Percentiles rank a stretch among this genome's conserved stretches.
These are phyloP conservation scores for Osmoderma eremita DNA, from an alignment of 2,888 invertebrate genomes.

Conservation along the genomic window DNA sequence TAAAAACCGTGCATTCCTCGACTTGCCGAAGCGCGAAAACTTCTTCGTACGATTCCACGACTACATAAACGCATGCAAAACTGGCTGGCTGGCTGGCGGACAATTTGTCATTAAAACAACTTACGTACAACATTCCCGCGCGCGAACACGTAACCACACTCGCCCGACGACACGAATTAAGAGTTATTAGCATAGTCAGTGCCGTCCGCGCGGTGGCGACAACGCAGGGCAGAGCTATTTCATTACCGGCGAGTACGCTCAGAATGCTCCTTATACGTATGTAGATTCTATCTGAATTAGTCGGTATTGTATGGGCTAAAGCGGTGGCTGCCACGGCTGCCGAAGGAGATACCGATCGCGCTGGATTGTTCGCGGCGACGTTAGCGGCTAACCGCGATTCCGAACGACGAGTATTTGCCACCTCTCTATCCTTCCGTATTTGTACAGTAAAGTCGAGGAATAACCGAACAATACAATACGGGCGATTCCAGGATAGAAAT, in stretches of 20 bases:
- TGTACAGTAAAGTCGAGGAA: slow-evolving; percentile 5
- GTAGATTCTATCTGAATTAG: slow-evolving; percentile 44
- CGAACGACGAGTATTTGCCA: slow-evolving; percentile 51
- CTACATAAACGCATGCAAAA: neutral
- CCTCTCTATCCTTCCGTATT: slow-evolving; percentile 15
- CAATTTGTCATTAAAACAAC: slow-evolving; percentile 37
- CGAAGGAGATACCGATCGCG: slow-evolving; percentile 54
- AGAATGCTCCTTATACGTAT: slow-evolving; percentile 34
- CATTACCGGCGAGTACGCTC: slow-evolving; percentile 30
- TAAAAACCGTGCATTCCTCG: no score
- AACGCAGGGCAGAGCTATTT: slow-evolving; percentile 27
- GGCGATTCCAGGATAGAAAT: no score
- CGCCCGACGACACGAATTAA: slow-evolving; percentile 31
- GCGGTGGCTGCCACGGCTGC: no score
- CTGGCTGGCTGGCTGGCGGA: neutral
- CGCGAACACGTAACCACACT: slow-evolving; percentile 20
- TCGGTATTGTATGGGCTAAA: slow-evolving; percentile 40
- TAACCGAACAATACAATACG: slow-evolving; percentile 7
- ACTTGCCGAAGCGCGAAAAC: no score
- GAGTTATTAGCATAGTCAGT: slow-evolving; percentile 34
- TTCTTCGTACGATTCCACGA: no score
- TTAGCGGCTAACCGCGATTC: slow-evolving; percentile 57
- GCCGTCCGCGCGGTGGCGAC: neutral
- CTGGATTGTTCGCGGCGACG: slow-evolving; percentile 56
- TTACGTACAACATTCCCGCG: slow-evolving; percentile 31